These are phyloP conservation scores for Flexamia atlantica DNA, from an alignment of 2,888 invertebrate species.

Conservation along the genomic window DNA sequence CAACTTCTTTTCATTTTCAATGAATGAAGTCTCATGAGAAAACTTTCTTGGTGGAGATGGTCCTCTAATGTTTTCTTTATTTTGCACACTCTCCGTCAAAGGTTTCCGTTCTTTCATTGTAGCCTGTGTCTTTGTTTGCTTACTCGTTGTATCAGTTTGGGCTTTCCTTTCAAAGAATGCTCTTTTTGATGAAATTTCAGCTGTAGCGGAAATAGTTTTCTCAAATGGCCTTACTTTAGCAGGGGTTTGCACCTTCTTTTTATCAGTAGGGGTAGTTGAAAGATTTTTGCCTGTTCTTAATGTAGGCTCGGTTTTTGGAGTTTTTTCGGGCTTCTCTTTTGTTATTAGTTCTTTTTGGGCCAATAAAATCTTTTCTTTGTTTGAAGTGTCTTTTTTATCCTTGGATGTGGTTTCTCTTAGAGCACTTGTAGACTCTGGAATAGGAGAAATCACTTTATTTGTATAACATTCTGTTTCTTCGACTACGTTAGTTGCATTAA, in stretches of 20 bases:
- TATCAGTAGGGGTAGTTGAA: slow-evolving; percentile 31
- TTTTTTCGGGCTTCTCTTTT: slow-evolving; percentile 43
- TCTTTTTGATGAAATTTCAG: slow-evolving; percentile 68
- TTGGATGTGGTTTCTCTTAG: slow-evolving; percentile 70
- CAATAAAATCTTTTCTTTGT: background rate
- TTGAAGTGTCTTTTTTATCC: slow-evolving; percentile 24
- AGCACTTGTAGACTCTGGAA: slow-evolving; percentile 71
- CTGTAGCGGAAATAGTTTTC: slow-evolving; percentile 45
- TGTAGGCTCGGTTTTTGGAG: slow-evolving; percentile 59
- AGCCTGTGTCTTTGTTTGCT: slow-evolving; percentile 44
- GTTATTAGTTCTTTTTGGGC: slow-evolving; percentile 58
- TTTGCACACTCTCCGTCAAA: slow-evolving; percentile 43
- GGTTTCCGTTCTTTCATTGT: slow-evolving; percentile 48
- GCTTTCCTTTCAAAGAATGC: slow-evolving; percentile 68
- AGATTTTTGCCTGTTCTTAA: slow-evolving; percentile 45
- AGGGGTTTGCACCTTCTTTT: slow-evolving; percentile 19
- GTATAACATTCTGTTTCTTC: slow-evolving; percentile 42
- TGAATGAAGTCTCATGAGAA: slow-evolving; percentile 45
- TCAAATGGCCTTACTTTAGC: slow-evolving; percentile 12
- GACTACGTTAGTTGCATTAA: background rate
- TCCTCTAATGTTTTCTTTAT: slow-evolving; percentile 61
- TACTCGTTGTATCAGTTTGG: slow-evolving; percentile 63
- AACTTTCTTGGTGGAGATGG: slow-evolving; percentile 56
- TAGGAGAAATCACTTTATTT: background rate
- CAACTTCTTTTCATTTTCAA: slow-evolving; percentile 57